Conservation (phyloP, 2,113 vertebrate species). For the Struthidea cinerea region DNA sequence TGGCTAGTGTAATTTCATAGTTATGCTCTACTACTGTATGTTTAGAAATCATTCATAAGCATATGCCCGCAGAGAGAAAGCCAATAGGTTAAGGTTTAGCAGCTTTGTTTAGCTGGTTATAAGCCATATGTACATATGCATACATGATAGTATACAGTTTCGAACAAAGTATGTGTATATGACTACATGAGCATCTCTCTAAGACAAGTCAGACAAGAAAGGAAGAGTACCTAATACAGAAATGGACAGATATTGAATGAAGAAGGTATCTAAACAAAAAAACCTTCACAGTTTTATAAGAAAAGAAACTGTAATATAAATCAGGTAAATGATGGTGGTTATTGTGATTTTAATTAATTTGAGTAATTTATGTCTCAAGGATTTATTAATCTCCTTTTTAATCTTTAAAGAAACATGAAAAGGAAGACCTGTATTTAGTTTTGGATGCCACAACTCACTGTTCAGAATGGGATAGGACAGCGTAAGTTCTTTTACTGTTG, state of each 20-base stretch:
- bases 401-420: background rate
- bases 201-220: background rate
- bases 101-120: background rate
- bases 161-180: background rate
- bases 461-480: background rate
- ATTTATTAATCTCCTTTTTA: background rate
- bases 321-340: background rate
- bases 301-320: background rate
- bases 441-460: background rate
- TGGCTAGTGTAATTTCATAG: background rate
- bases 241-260: background rate
- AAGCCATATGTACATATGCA: background rate
- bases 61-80: background rate
- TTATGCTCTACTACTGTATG: background rate
- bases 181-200: background rate
- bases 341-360: background rate
- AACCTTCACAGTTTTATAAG: background rate
- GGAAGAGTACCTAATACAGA: background rate
- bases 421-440: background rate
- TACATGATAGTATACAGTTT: background rate
- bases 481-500: background rate
- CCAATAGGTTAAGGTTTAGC: background rate
- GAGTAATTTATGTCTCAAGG: background rate
- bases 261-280: background rate
- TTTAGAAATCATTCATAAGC: background rate